These are phyloP conservation scores for Caenorhabditis doughertyi DNA, from an alignment of 2,888 invertebrate species.

Conservation along the genomic window DNA sequence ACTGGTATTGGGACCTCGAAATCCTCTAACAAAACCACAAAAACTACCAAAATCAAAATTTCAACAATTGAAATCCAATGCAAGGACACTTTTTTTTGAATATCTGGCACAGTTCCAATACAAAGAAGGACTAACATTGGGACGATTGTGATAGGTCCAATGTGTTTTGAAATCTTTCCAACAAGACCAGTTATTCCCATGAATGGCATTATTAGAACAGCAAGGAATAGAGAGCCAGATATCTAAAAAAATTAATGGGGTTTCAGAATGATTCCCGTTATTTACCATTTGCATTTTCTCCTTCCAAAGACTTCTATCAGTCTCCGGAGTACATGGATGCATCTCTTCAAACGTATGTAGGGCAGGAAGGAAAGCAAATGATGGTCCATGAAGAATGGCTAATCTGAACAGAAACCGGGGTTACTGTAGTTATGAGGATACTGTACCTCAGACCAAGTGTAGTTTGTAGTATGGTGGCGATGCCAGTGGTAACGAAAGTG, in stretches of 20 bases:
- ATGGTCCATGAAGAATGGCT: constrained; percentile 79
- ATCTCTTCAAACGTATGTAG: constrained; percentile 73
- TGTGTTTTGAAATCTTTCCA: constrained; percentile 74
- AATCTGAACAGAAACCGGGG: constrained; percentile 70
- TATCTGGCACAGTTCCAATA: constrained; percentile 74
- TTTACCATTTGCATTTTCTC: constrained; percentile 52
- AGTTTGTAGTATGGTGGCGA: constrained; percentile 77
- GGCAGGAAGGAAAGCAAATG: constrained; percentile 82
- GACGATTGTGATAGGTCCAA: constrained; percentile 80
- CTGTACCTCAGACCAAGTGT: constrained; percentile 76
- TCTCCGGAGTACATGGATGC: constrained; percentile 46
- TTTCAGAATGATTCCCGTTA: no score
- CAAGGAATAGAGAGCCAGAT: constrained; percentile 75
- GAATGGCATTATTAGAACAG: constrained; percentile 75
- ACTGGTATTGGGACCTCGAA: constrained; percentile 45
- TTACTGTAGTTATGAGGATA: background rate
- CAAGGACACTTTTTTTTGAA: constrained; percentile 72
- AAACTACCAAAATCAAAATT: constrained; percentile 37
- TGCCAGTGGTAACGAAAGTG: constrained; percentile 76
- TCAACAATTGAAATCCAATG: constrained; percentile 80
- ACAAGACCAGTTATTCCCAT: constrained; percentile 78
- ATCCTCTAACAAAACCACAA: constrained; percentile 45
- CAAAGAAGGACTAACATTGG: constrained; percentile 78
- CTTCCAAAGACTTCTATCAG: constrained; percentile 45
- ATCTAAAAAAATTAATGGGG: constrained; percentile 75